Evolutionary conservation across 2,113 vertebrate species (phyloP), one percentile per base, ranked within the genome.

Genomic region (Clinocottus analis): DNA sequence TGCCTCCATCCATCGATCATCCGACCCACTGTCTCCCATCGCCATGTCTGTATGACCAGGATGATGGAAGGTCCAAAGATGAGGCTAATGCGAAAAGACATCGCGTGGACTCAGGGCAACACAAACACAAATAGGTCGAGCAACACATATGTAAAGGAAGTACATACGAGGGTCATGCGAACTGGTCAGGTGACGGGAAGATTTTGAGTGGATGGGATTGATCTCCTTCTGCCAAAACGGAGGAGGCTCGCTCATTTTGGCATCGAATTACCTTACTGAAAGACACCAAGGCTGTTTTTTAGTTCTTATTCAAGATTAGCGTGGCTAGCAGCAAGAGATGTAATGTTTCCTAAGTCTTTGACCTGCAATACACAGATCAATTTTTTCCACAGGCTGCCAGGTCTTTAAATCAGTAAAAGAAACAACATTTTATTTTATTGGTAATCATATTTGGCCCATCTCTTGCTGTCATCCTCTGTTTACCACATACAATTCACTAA

Each of bases 1-100:
- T 63, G 59, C 77, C 79, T 77, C 45, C 75, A 85, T 90, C 85
- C 77, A 86, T 90, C 85, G 82, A 51, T 73, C 75, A 17, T 71
- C 53, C 59, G 75, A 77, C 49, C 70, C 51, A 51, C 13, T 67
- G 73, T 66, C 41, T 55, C 70, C 69, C 55, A 39, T 76, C 72
- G 65, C 43, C 39, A 79, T 62, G 51, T 74, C 62, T 60, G 43
- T 13, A 41, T 41, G 23, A 72, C 45, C 51, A 35, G 23, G 41
- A 72, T 1, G 47, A 69, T 14, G 19, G 51, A 51, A 35, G 39
- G 55, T 67, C 37, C 45, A 29, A 71, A 21, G 56, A 53, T 75
- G 76, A 73, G 27, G 62, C 67, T 55, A n/a, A 82, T 66, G 62
- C 33, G 47, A 79, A 43, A 51, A 59, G 77, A 80, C 79, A 77